Conservation (phyloP, 1,140 invertebrate genomes). For the Brachionus rubens region DNA sequence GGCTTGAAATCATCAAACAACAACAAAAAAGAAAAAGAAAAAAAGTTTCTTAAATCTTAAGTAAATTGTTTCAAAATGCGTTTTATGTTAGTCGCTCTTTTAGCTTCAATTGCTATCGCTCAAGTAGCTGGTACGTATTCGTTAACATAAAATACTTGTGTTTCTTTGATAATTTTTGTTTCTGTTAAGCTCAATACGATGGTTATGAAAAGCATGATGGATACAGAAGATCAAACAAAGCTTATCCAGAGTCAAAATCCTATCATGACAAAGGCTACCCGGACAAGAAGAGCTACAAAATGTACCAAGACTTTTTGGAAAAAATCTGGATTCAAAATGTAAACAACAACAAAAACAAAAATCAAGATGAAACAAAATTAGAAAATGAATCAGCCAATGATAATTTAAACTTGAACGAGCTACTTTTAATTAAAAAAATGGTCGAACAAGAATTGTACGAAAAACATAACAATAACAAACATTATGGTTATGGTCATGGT, state of each 20-base stretch:
- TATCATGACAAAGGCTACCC: background rate
- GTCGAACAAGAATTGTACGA: background rate
- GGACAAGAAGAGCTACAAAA: background rate
- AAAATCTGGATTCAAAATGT: slow-evolving; percentile 27
- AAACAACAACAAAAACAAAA: slow-evolving; percentile 19
- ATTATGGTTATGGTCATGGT: background rate
- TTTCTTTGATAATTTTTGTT: background rate
- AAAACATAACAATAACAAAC: background rate
- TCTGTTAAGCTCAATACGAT: background rate
- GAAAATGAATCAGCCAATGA: slow-evolving; percentile 4
- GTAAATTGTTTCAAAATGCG: too few species aligned
- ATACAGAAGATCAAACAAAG: too few species aligned
- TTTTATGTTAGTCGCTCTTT: too few species aligned
- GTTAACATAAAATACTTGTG: too few species aligned
- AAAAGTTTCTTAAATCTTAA: too few species aligned
- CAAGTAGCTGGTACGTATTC: too few species aligned
- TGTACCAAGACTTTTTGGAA: background rate
- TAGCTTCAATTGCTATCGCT: too few species aligned
- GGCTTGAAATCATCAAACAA: too few species aligned
- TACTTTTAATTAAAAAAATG: background rate
- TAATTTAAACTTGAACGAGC: background rate
- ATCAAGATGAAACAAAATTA: background rate
- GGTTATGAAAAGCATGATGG: background rate
- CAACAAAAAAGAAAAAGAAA: too few species aligned
- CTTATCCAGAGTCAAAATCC: background rate